Base-by-base conservation (phyloP, 2,797 vertebrate genomes). In the Cossypha caffra region DNA sequence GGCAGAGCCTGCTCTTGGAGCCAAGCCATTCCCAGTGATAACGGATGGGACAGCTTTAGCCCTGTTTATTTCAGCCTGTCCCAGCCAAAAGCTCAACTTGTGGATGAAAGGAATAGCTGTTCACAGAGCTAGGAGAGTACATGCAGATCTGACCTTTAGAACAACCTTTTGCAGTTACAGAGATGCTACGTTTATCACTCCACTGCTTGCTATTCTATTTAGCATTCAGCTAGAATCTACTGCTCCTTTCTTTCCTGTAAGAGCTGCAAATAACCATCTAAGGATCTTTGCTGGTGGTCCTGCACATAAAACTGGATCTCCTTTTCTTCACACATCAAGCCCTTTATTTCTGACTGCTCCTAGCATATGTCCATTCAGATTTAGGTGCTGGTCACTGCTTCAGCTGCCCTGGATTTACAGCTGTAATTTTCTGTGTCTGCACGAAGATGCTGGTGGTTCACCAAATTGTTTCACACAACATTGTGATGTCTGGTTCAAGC, bases 1-100 rank as follows among this genome's bases (percentile, higher is more conserved):
- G 76, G 62, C 86, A 86, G 77, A 94, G 86, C 45, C 57, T 82
- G 86, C 87, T 91, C 52, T 48, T 91, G 92, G 91, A 95, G 66
- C 33, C 40, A 13, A 54, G 80, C 94, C 79, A 62, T 67, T 76
- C 38, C 58, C 57, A 29, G 68, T 0, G 68, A 89, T 85, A 94
- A 92, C 0, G 48, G 42, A 64, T 23, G 47, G 69, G 81, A 91
- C 57, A 66, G 80, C 84, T 69, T 92, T 40, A 92, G 74, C 42
- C 37, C 40, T 80, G 66, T 58, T 91, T 69, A 76, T 45, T 89
- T 75, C 77, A 74, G 58, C 61, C 83, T 75, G 51, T 80, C 67
- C 75, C 42, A 50, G 73, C 52, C 77, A 84, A 89, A 94, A 77
- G 47, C 80, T 90, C 66, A 83, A 80, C 77, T 66, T 40, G 62